Base-by-base conservation (phyloP, 37 sponge, comb jelly and placozoan species). In the Theonella swinhoei region DNA sequence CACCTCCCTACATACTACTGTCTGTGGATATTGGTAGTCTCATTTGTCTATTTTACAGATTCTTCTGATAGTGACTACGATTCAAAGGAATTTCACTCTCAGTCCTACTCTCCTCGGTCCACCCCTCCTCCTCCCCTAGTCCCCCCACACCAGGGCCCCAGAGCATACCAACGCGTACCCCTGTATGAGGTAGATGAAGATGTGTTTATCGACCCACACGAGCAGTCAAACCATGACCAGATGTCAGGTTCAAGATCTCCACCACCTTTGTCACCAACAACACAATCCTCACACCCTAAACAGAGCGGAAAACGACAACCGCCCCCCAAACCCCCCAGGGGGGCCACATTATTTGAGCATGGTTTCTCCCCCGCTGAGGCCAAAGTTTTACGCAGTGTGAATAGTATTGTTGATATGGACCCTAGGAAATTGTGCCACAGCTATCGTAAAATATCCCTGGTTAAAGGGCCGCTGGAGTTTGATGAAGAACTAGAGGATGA, bases 321-420 rank as follows among this genome's bases (percentile, higher is more conserved):
- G 43, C 82, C 82, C n/a, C 82, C 82, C 40, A 81, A 81, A 36
- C 82, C 82, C 38, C 82, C 82, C 7, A 37, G 82, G 22, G 34
- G 67, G 7, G 43, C 43, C 29, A 34, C 23, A 31, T 9, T 19
- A n/a, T 29, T 65, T 4, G 70, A 1, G 22, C 11, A 47, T 14
- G 54, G 14, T 20, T 30, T 40, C 41, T 9, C 67, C 39, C 26
- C 35, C 26, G 78, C 32, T 63, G 78, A 77, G n/a, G 24, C 54
- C 24, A n/a, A 37, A 26, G 30, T 69, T 25, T 36, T 42, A 23
- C 41, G 72, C 0, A 64, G 68, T 20, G 79, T 79, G 43, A 29
- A 32, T 7, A 71, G 71, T 59, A 67, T 60, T 7, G 54, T 43
- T 47, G 67, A 68, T 36, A 42, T 42, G 38, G 33, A 69, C 58